Base-by-base conservation (phyloP, 53 echinoderm and acorn worm species). In the Paracentrotus lividus region DNA sequence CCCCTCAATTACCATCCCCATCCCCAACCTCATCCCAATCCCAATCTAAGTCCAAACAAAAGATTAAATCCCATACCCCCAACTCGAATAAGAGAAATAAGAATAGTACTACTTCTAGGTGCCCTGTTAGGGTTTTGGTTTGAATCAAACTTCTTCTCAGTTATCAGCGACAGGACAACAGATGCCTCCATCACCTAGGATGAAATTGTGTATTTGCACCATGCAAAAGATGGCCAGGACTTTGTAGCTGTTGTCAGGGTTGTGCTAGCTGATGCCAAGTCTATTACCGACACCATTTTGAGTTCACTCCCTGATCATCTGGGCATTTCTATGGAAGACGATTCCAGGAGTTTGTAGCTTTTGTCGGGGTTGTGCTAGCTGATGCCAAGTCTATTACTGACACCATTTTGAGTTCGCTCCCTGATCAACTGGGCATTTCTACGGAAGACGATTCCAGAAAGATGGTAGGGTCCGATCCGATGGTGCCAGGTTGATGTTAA, bases 111-210 rank as follows among this genome's bases (percentile, higher is more conserved):
- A 56, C 56, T 56, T 56, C 56, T 56, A 56, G 56, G 14, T 67
- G 43, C 45, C 90, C 68, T 3, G n/a, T 68, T 23, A 90, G 69
- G 5, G 49, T 90, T 2, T 27, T 90, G 7, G 90, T 90, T 8
- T 90, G 90, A n/a, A n/a, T 13, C 54, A 85, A 85, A 85, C 3
- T 51, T 6, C 49, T 49, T 85, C 45, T 49, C 85, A 13, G 26
- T 90, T 27, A 88, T 88, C 8, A 56, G 27, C 32, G 88, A 88
- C 9, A 59, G 88, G n/a, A 59, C 88, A 23, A 88, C 58, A 0
- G 59, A 88, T 33, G 23, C 56, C 31, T 88, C 56, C 1, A 55
- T 56, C 8, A 88, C 27, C 27, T 27, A 57, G 56, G 52, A 88
- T 52, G 88, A 55, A 56, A 55, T 52, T 0, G 58, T 55, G 8